Conservation (phyloP, 2,797 vertebrate species). For the Helostoma temminkii region DNA sequence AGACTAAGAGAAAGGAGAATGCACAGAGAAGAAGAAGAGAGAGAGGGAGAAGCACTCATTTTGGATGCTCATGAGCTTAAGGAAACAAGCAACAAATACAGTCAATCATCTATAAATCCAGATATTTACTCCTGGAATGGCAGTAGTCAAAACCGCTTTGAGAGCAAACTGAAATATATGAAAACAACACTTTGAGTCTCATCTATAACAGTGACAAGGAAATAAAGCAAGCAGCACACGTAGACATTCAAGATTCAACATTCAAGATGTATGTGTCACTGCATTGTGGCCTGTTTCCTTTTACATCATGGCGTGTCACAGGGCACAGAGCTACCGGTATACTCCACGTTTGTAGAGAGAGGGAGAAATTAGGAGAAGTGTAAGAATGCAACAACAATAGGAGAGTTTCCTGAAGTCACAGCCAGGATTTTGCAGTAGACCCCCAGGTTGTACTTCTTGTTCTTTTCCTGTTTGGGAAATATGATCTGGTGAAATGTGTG, state of each 20-base stretch:
- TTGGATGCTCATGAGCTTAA: too few relatives aligned
- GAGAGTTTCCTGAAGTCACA: constrained; percentile 49
- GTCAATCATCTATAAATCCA: too few relatives aligned
- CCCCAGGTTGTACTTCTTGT: constrained; percentile 43
- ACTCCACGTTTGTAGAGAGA: constrained; percentile 10
- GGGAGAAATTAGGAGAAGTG: not conserved
- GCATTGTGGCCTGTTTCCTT: not conserved
- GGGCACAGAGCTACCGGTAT: not conserved
- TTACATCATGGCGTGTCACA: not conserved
- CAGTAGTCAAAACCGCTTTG: not conserved
- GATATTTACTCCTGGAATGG: too few relatives aligned
- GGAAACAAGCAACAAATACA: too few relatives aligned
- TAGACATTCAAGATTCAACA: too few relatives aligned
- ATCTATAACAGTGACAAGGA: too few relatives aligned
- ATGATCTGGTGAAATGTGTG: constrained; percentile 21
- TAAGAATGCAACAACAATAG: constrained; percentile 42
- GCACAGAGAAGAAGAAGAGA: too few relatives aligned
- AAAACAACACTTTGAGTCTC: too few relatives aligned
- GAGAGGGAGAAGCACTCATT: too few relatives aligned
- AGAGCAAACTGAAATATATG: too few relatives aligned
- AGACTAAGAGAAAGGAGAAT: too few relatives aligned
- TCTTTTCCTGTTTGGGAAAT: constrained; percentile 59
- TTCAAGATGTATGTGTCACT: not conserved
- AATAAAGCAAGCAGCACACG: too few relatives aligned
- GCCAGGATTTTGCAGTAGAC: not conserved